Evolutionary conservation across 2,113 vertebrate species (phyloP).

Genomic region (Pseudois nayaur): DNA sequence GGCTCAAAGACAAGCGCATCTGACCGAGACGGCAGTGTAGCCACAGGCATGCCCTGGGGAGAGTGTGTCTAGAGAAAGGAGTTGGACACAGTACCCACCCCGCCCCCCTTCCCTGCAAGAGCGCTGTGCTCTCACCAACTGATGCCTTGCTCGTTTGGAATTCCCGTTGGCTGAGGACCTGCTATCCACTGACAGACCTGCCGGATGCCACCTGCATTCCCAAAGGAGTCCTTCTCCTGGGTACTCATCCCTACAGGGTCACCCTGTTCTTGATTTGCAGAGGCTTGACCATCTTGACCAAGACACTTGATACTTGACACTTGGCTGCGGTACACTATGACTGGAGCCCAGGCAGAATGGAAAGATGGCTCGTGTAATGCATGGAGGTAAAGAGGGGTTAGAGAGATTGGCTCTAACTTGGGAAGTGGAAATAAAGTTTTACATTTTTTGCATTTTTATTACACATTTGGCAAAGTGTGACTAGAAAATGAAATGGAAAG

Average conservation of each 20-base stretch:
- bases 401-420: background rate
- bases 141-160: accelerated
- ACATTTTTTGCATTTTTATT: background rate
- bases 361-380: accelerated
- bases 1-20: background rate
- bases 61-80: background rate
- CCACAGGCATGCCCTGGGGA: accelerated
- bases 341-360: background rate
- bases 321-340: accelerated
- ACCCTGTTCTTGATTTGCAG: background rate
- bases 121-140: accelerated
- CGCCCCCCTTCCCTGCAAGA: accelerated
- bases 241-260: too few relatives aligned
- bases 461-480: background rate
- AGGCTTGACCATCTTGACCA: background rate
- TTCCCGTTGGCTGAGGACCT: background rate
- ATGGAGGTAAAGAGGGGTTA: background rate
- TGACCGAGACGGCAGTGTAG: accelerated
- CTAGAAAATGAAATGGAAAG: background rate
- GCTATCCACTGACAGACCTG: background rate
- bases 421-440: background rate
- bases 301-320: background rate
- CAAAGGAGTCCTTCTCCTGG: background rate
- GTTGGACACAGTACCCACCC: background rate
- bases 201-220: background rate